phyloP scores from a whole-genome alignment of 2,888 invertebrate genomes.

The Ceramica pisi region DNA sequence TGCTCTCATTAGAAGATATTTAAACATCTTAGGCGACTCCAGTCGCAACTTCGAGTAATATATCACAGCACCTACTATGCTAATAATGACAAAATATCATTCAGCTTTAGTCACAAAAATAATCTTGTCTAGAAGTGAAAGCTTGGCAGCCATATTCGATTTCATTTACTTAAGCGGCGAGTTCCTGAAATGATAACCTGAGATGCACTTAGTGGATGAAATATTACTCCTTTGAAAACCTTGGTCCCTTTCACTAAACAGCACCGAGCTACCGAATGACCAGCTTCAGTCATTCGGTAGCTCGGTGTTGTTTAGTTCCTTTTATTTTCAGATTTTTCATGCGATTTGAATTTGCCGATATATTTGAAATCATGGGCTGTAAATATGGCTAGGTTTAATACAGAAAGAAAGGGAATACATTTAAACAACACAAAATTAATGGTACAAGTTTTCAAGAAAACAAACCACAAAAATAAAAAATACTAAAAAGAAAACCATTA shows the following conservation, averaged over 20 bases:
- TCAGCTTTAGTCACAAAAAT: background rate
- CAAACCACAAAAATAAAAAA: too few relatives aligned
- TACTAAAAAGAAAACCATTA: too few relatives aligned
- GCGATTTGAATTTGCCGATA: too few relatives aligned
- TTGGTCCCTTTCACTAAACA: constrained; percentile 4
- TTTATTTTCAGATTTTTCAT: background rate
- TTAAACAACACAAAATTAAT: too few relatives aligned
- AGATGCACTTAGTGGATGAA: constrained; percentile 31
- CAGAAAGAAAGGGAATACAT: too few relatives aligned
- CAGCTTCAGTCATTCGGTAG: background rate
- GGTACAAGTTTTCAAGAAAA: too few relatives aligned
- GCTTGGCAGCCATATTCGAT: constrained; percentile 11
- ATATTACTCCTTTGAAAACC: constrained; percentile 26
- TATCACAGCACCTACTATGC: background rate
- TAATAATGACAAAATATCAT: background rate
- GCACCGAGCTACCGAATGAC: too few relatives aligned
- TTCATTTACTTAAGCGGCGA: constrained; percentile 15
- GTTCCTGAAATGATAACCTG: constrained; percentile 31
- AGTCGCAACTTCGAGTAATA: background rate
- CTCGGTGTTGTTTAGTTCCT: constrained; percentile 1
- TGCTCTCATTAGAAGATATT: too few relatives aligned
- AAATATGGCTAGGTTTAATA: too few relatives aligned
- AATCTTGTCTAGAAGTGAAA: background rate
- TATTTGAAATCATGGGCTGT: too few relatives aligned
- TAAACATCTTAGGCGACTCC: background rate